These are phyloP conservation scores for Hirtodrosophila confusa DNA, from an alignment of 2,888 invertebrate genomes.

Conservation along the genomic window DNA sequence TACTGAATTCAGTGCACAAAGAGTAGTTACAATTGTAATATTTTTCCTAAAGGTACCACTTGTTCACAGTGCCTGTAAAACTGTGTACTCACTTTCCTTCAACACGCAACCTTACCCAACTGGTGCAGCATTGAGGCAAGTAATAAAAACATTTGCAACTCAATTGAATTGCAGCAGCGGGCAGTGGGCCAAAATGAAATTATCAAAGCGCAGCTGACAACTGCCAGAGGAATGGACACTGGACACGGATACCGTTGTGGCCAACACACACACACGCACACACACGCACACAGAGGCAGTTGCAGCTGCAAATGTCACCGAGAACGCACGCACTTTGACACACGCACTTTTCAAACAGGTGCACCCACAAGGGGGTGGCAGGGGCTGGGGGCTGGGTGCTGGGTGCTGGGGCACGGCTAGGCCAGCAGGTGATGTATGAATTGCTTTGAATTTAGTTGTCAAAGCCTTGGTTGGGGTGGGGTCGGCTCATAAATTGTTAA, in stretches of 20 bases:
- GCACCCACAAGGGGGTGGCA: slow-evolving; percentile 31
- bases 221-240: slow-evolving; percentile 65
- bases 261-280: slow-evolving; percentile 23
- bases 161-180: slow-evolving; percentile 49
- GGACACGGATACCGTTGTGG: slow-evolving; percentile 50
- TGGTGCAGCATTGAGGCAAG: slow-evolving; percentile 25
- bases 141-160: slow-evolving; percentile 32
- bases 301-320: slow-evolving; percentile 62
- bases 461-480: slow-evolving; percentile 52
- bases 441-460: slow-evolving; percentile 83
- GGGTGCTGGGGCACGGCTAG: slow-evolving; percentile 7
- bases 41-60: no score
- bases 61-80: no score
- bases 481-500: slow-evolving; percentile 79
- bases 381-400: not conserved
- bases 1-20: no score
- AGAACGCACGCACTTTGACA: slow-evolving; percentile 76
- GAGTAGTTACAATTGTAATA: no score
- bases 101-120: slow-evolving; percentile 15
- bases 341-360: slow-evolving; percentile 75
- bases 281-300: slow-evolving; percentile 5
- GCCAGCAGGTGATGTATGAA: slow-evolving; percentile 72
- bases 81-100: not conserved
- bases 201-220: slow-evolving; percentile 76
- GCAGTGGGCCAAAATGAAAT: slow-evolving; percentile 69